Evolutionary conservation across 2,888 invertebrate genomes (phyloP), one percentile per base, ranked within the genome.

Genomic region (Lithosia quadra): DNA sequence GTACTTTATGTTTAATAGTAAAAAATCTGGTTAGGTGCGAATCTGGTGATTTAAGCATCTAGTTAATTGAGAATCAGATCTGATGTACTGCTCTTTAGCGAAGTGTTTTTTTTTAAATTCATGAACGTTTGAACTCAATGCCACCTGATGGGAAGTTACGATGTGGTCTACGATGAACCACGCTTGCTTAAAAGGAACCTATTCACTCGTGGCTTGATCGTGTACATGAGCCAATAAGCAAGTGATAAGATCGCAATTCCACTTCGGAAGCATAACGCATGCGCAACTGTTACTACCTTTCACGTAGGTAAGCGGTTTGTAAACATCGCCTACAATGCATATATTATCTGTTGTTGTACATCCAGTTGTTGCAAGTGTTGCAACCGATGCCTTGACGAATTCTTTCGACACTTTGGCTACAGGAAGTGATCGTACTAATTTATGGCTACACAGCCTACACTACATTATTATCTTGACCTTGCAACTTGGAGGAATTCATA

Each of bases 361-460:
- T 49, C 58, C 39, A 33, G 15, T 61, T 66, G 53, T 34, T 36
- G 66, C 66, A 66, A 36, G 55, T 66, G 53, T 34, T 36, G 66
- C 66, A 66, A 36, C n/a, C 43, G 34, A 61, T 36, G 55, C 66
- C 49, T 53, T 53, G 60, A 36, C 39, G 21, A 43, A 34, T 7
- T n/a, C 24, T 61, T 55, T 55, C 60, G 55, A 53, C 49, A 66
- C 56, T 33, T 34, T 39, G 5, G 0, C n/a, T 21, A 21, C 53
- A 21, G 66, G 66, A 60, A 60, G 59, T 60, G 33, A 10, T 11
- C 21, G 43, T 10, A 28, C 28, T 58, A 56, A 22, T 58, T 8
- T 3, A n/a, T 15, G 18, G 33, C 18, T n/a, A n/a, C 22, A 22
- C 13, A 56, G 10, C 3, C 13, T 56, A 56, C 24, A 22, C n/a